phyloP scores from a whole-genome alignment of 2,113 vertebrate species.

The Echinops telfairi region DNA sequence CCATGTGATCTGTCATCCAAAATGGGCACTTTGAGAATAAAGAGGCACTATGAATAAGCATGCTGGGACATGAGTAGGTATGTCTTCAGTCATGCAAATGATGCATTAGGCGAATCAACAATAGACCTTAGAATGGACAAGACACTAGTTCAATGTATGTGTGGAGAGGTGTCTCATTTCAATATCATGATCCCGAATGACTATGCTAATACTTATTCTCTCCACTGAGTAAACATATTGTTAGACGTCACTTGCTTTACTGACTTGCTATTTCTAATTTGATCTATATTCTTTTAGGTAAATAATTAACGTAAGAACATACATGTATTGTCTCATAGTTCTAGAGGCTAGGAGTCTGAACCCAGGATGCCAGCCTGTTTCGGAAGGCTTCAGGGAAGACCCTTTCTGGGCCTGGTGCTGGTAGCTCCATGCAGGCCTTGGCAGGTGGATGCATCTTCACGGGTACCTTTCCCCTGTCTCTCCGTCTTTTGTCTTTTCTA shows the following conservation, averaged over 20 bases:
- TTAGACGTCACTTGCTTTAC: not conserved
- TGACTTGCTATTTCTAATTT: constrained; percentile 2
- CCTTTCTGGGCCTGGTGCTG: not conserved
- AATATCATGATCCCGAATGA: not conserved
- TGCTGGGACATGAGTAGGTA: not conserved
- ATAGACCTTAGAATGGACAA: not conserved
- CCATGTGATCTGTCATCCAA: not conserved
- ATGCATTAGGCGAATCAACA: not conserved
- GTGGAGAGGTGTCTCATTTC: not conserved
- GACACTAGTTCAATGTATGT: not conserved
- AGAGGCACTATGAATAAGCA: constrained; percentile 36
- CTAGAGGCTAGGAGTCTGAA: not conserved
- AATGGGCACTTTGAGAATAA: constrained; percentile 33
- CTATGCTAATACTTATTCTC: not conserved
- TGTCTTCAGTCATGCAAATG: not conserved
- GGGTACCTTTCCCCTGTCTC: not conserved
- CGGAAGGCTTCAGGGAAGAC: not conserved
- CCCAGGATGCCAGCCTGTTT: not conserved
- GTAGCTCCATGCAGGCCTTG: not conserved
- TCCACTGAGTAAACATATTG: not conserved
- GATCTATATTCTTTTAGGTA: not conserved
- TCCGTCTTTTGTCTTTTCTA: not conserved
- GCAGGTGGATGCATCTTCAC: not conserved
- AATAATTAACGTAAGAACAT: not conserved
- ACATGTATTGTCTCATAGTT: not conserved